Evolutionary conservation across 2,113 vertebrate species (phyloP).

Genomic region (Embiotoca jacksoni): DNA sequence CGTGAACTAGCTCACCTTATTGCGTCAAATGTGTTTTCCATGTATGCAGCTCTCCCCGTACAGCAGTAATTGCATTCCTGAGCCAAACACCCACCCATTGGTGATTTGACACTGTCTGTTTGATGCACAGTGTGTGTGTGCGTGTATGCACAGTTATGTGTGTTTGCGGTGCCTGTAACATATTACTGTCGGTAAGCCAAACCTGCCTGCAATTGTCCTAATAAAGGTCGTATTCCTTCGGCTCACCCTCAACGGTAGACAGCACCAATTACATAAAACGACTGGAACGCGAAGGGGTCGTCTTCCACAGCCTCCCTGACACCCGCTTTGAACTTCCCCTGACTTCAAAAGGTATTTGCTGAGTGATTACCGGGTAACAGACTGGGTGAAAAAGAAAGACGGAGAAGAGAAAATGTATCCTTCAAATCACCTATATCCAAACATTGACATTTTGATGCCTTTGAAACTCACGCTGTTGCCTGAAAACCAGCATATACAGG

Average conservation of each 20-base stretch:
- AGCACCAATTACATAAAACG: constrained; percentile 93
- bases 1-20: constrained; percentile 60
- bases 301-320: constrained; percentile 79
- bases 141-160: constrained; percentile 56
- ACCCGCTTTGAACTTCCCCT: constrained; percentile 89
- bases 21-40: constrained; percentile 45
- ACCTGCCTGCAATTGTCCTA: constrained; percentile 92
- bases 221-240: constrained; percentile 90
- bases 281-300: constrained; percentile 85
- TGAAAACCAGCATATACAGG: constrained; percentile 65
- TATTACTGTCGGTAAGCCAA: constrained; percentile 87
- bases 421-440: constrained; percentile 86
- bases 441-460: constrained; percentile 81
- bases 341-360: constrained; percentile 89
- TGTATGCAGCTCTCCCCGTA: constrained; percentile 41
- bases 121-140: constrained; percentile 51
- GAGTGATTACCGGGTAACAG: constrained; percentile 85
- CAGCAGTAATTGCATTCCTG: constrained; percentile 68
- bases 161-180: constrained; percentile 77
- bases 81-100: constrained; percentile 71
- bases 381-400: constrained; percentile 55
- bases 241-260: constrained; percentile 90
- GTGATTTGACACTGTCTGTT: constrained; percentile 78
- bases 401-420: constrained; percentile 52
- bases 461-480: constrained; percentile 48